Evolutionary conservation across 2,113 vertebrate genomes (phyloP), one percentile per base, ranked within the genome.

Genomic region (Hystrix cristata): DNA sequence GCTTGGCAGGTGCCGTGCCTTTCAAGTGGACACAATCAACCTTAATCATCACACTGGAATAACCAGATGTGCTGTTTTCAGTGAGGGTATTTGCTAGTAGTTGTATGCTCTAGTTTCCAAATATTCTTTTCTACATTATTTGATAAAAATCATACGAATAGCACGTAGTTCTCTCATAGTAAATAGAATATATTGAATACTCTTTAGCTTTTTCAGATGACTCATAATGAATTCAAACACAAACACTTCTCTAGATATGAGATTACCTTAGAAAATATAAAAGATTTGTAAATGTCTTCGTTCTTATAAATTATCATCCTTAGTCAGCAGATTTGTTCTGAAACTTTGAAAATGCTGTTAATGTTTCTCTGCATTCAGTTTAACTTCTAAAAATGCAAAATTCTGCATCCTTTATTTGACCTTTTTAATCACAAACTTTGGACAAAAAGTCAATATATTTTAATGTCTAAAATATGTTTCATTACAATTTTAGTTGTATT

Each of bases 161-260:
- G n/a, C n/a, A 72, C 18, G 25, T 71, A 86, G 46, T 51, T 91
- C 23, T 80, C 29, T 23, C 4, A 57, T 69, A 67, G 46, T 85
- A 72, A 85, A 76, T 46, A 84, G 15, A 85, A 67, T 51, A 69
- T 76, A 79, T 83, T 8, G 90, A 94, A 34, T 69, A 74, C 74
- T 29, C 92, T 87, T 96, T 71, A 83, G 18, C 60, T 55, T 79
- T 86, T 34, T 55, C 7, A 60, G 64, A 55, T 80, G 27, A 82
- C 21, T 92, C 76, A 80, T n/a, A 51, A 25, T 87, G 23, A 92
- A 46, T 89, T 86, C 86, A 94, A 89, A 94, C 31, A 65, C 34
- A 10, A 76, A 74, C 4, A 55, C 80, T 59, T 43, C 19, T 51
- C 25, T 78, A 38, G 53, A 64, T 88, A 25, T 43, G 27, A 85